These are phyloP conservation scores for Proctacanthus coquilletti DNA, from an alignment of 1,140 invertebrate species.

Conservation along the genomic window DNA sequence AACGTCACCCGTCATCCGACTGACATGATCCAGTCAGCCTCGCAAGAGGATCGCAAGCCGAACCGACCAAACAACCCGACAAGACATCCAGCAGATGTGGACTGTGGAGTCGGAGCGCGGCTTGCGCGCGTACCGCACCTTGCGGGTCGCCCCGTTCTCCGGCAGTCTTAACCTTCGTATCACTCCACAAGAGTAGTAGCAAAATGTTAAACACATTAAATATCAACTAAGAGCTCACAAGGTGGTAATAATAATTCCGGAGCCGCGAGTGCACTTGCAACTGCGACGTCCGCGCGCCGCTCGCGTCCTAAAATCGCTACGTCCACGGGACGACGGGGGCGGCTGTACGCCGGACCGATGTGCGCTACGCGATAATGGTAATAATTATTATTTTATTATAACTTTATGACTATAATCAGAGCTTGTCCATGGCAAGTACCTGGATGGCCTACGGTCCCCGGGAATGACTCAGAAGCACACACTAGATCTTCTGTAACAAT, in stretches of 20 bases:
- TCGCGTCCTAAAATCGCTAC: no score
- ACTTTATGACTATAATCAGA: constrained; percentile 1
- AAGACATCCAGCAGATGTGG: no score
- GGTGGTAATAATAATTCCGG: constrained; percentile 1
- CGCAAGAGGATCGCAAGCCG: no score
- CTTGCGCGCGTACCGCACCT: no score
- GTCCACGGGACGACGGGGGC: not conserved
- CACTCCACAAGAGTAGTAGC: constrained; percentile 1
- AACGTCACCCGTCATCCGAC: no score
- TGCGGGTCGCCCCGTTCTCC: no score
- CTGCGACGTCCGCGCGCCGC: not conserved
- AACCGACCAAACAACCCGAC: no score
- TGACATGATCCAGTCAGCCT: no score
- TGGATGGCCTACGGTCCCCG: no score
- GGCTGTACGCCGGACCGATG: not conserved
- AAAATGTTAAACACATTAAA: constrained; percentile 4
- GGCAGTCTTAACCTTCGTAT: constrained; percentile 1
- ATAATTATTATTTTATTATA: constrained; percentile 6
- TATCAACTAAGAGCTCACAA: constrained; percentile 1
- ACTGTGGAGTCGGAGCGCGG: no score
- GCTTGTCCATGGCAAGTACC: not conserved
- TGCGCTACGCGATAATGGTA: constrained; percentile 2
- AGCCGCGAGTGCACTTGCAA: not conserved
- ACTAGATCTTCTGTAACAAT: no score
- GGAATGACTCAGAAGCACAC: no score